Evolutionary conservation across 2,888 invertebrate species (phyloP).

Genomic region (Celastrina argiolus): DNA sequence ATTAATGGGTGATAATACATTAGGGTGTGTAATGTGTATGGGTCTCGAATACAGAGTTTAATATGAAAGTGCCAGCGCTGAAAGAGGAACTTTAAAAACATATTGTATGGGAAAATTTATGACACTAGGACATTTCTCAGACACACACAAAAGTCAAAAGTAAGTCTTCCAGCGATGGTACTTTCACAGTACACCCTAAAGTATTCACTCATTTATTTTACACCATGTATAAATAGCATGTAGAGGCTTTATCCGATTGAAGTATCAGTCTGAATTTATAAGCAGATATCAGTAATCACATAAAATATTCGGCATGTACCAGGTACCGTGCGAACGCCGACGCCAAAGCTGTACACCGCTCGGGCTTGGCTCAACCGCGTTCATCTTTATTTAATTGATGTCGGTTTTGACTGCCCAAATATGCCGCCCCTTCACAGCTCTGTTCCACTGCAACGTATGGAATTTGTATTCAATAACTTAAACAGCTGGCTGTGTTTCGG

Average conservation of each 20-base stretch:
- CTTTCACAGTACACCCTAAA: too few relatives aligned
- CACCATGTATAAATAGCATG: too few relatives aligned
- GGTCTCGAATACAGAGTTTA: too few relatives aligned
- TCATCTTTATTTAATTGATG: slow-evolving; percentile 68
- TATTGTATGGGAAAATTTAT: too few relatives aligned
- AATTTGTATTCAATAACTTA: slow-evolving; percentile 70
- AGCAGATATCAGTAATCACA: slow-evolving; percentile 29
- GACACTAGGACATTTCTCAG: too few relatives aligned
- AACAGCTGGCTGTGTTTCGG: slow-evolving; percentile 46
- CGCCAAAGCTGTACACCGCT: slow-evolving; percentile 45
- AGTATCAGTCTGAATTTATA: not conserved
- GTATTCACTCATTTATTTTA: too few relatives aligned
- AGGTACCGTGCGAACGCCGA: slow-evolving; percentile 44
- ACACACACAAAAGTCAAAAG: too few relatives aligned
- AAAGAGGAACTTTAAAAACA: too few relatives aligned
- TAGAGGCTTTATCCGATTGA: not conserved
- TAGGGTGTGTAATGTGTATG: too few relatives aligned
- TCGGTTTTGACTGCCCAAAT: slow-evolving; percentile 63
- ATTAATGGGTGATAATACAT: too few relatives aligned
- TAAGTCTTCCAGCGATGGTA: too few relatives aligned
- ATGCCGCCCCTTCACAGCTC: slow-evolving; percentile 61
- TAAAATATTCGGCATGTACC: slow-evolving; percentile 40
- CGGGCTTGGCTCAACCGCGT: slow-evolving; percentile 40
- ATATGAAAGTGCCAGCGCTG: too few relatives aligned
- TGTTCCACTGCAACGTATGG: slow-evolving; percentile 58